Conservation (phyloP, 2,113 vertebrate species). For the Callipepla californica region DNA sequence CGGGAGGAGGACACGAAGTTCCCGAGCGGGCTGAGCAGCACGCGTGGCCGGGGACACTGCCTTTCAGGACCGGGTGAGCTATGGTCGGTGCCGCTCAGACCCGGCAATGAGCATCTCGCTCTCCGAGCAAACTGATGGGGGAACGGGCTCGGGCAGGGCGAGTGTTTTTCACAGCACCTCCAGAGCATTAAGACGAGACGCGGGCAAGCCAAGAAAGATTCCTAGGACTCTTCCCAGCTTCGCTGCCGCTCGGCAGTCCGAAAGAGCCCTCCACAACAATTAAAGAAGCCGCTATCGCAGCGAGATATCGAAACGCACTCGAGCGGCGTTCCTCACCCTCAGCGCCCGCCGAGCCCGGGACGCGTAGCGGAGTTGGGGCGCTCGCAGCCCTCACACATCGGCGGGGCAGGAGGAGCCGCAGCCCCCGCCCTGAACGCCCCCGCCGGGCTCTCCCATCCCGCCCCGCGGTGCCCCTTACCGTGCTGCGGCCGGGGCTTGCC, state of each 20-base stretch:
- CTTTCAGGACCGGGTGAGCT: not conserved
- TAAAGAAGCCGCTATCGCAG: not conserved
- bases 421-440: accelerated
- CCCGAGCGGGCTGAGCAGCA: not conserved
- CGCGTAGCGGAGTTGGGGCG: not conserved
- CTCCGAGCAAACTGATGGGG: not conserved
- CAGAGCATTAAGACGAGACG: not conserved
- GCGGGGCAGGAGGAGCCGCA: too few species aligned
- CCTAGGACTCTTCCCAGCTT: conserved; percentile 1
- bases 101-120: not conserved
- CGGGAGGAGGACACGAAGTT: not conserved
- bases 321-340: not conserved
- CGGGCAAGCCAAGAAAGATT: not conserved
- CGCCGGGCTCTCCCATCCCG: not conserved
- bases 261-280: not conserved
- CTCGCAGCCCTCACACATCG: not conserved
- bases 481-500: conserved; percentile 30
- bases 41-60: not conserved
- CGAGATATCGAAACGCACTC: not conserved
- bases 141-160: not conserved
- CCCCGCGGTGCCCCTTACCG: conserved; percentile 63
- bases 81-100: not conserved
- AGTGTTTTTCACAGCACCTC: not conserved
- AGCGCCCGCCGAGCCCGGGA: not conserved
- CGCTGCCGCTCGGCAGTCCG: not conserved